Percentiles rank a stretch among this genome's conserved stretches.
Conservation (phyloP, 2,888 invertebrate species). For the Gryllus longicercus region DNA sequence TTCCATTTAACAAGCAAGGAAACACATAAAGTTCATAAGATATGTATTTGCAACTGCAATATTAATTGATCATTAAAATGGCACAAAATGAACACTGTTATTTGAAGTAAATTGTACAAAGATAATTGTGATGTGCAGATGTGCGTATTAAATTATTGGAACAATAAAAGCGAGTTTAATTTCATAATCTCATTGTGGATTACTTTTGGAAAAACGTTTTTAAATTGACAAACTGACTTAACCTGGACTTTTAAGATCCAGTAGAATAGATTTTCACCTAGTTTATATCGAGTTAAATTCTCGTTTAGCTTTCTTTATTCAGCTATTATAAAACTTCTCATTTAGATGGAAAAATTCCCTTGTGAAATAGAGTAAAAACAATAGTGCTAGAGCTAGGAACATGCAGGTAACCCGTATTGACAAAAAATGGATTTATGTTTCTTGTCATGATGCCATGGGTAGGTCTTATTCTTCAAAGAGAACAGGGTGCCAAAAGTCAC, state of each 20-base stretch:
- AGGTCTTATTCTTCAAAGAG: too few relatives aligned
- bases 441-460: neutral
- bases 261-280: too few relatives aligned
- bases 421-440: neutral
- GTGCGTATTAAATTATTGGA: neutral
- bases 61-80: neutral
- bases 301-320: neutral
- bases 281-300: neutral
- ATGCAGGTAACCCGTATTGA: constrained; percentile 17
- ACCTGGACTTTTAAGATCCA: too few relatives aligned
- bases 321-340: neutral
- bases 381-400: neutral
- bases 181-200: too few relatives aligned
- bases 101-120: neutral
- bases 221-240: too few relatives aligned
- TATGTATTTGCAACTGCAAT: neutral
- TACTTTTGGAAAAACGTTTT: too few relatives aligned
- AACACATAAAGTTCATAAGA: neutral
- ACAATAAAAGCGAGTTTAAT: neutral
- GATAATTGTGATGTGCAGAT: neutral
- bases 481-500: neutral
- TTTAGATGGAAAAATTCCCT: neutral
- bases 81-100: neutral
- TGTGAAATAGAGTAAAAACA: neutral
- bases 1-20: constrained; percentile 27